Evolutionary conservation across 1,140 invertebrate genomes (phyloP), one percentile per base, ranked within the genome.

Genomic region (Brachionus rubens): DNA sequence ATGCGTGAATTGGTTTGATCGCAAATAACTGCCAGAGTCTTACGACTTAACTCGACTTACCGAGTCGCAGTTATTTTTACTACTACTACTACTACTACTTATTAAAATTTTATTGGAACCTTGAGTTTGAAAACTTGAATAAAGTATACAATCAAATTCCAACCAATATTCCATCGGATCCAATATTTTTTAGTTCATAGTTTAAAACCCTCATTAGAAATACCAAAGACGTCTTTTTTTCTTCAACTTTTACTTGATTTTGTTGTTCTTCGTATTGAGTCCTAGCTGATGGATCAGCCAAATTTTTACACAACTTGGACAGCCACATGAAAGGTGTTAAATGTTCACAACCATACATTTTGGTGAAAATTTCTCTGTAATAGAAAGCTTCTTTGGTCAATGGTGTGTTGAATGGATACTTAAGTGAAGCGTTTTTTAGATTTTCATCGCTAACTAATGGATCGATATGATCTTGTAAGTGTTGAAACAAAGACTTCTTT

Each of bases 371-470:
- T 76, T 86, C 87, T 82, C 91, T 88, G 82, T 94, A 96, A 82
- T 93, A 94, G 79, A 89, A 87, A 0, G 92, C 89, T 83, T 96
- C 93, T 80, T 91, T 91, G 0, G 91, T 91, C 62, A 85, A 88
- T 7, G 93, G 92, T 3, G 90, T 89, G 80, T 91, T 90, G 80
- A 88, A 88, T 68, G 86, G 87, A 85, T 87, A 91, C 75, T 85
- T 87, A 3, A 83, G 78, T 4, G 83, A 72, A 7, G 89, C 89
- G 21, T 83, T 80, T n/a, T 83, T 80, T 19, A 89, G 82, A 67
- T 89, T 88, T 12, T 87, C 85, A 77, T 92, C 88, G 70, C 75
- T 79, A 77, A 86, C 84, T 80, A 82, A 62, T 50, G 88, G 83
- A 24, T 90, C 88, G 21, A 91, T 87, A 75, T 91, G 88, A 62